phyloP scores from a whole-genome alignment of 2,888 invertebrate genomes.

The Meliscaeva auricollis region DNA sequence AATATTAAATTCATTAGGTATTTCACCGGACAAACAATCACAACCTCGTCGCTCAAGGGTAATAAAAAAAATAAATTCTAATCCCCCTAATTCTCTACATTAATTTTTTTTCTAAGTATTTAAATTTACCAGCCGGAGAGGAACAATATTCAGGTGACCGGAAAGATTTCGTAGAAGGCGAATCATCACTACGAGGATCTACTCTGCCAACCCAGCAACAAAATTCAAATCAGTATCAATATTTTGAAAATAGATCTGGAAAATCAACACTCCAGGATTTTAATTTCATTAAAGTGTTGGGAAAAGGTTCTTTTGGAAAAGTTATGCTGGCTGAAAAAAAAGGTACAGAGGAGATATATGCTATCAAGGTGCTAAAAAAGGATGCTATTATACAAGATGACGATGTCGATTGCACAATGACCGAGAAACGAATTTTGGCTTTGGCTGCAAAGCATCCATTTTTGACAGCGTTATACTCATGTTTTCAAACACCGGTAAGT shows the following conservation, averaged over 20 bases:
- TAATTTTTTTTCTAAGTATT: conserved; percentile 78
- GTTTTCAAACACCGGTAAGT: conserved; percentile 95
- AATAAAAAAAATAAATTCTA: conserved; percentile 21
- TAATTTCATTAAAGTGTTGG: conserved; percentile 98
- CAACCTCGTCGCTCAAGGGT: conserved; percentile 88
- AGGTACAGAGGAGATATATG: conserved; percentile 95
- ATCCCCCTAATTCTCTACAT: not conserved
- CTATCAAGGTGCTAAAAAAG: conserved; percentile 96
- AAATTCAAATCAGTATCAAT: conserved; percentile 80
- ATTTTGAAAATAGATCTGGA: conserved; percentile 82
- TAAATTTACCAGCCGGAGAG: conserved; percentile 84
- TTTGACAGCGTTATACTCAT: conserved; percentile 97
- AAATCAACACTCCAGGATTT: conserved; percentile 94
- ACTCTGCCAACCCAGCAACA: conserved; percentile 70
- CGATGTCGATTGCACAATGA: conserved; percentile 99
- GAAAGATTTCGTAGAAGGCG: conserved; percentile 80
- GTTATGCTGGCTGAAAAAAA: conserved; percentile 98
- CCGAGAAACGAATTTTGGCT: conserved; percentile 98
- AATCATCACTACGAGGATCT: conserved; percentile 77
- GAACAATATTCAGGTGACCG: conserved; percentile 84
- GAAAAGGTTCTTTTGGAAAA: conserved; percentile 99
- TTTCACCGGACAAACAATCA: conserved; percentile 93
- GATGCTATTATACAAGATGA: conserved; percentile 99
- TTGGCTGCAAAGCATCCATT: conserved; percentile 99
- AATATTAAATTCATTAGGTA: conserved; percentile 95